Evolutionary conservation across 2,797 vertebrate species (phyloP).

Genomic region (Manis crassicaudata): DNA sequence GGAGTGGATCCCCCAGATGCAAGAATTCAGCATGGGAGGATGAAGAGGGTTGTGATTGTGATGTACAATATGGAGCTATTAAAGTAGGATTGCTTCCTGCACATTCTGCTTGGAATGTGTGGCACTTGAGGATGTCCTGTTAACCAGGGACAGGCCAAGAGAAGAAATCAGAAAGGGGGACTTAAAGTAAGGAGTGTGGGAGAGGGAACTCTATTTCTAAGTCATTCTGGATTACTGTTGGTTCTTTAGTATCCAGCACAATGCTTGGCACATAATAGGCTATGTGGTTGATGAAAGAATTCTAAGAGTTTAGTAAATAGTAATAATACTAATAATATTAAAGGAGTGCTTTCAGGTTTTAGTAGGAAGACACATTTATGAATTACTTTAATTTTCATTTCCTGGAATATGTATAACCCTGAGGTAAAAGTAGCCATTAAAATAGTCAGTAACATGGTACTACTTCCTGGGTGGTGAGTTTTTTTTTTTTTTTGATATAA

Average conservation of each 20-base stretch:
- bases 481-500: no score
- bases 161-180: not conserved
- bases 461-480: not conserved
- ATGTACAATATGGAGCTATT: not conserved
- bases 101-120: not conserved
- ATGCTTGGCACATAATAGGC: not conserved
- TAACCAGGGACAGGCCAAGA: not conserved
- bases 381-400: slow-evolving; percentile 35
- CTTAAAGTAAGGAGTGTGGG: not conserved
- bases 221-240: slow-evolving; percentile 19
- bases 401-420: not conserved
- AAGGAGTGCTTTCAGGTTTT: slow-evolving; percentile 4
- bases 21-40: not conserved
- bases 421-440: not conserved
- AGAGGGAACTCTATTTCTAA: not conserved
- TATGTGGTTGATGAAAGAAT: not conserved
- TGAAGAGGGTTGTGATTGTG: not conserved
- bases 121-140: not conserved
- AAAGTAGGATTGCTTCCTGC: not conserved
- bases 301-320: not conserved
- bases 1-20: not conserved
- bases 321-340: not conserved
- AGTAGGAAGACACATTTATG: not conserved
- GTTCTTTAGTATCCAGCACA: not conserved
- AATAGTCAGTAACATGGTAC: not conserved